Percentiles rank a stretch among this genome's conserved stretches.
Conservation (phyloP, 2,888 invertebrate genomes). For the Tryphoninae sp. region DNA sequence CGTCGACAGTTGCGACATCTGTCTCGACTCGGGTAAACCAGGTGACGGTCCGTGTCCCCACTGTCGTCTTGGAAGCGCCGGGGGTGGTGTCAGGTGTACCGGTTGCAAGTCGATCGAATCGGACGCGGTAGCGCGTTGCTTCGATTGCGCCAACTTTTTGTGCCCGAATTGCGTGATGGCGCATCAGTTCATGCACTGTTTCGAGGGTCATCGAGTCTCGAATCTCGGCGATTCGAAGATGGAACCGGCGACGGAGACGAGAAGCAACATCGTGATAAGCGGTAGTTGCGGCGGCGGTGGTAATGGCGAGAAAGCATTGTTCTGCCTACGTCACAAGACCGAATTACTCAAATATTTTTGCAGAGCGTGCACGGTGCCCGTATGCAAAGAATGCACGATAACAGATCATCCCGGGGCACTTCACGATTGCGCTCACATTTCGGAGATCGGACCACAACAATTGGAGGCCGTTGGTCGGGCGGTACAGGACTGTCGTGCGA, state of each 20-base stretch:
- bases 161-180: slow-evolving; percentile 99
- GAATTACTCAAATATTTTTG: slow-evolving; percentile 97
- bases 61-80: slow-evolving; percentile 83
- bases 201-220: slow-evolving; percentile 96
- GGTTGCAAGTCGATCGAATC: slow-evolving; percentile 98
- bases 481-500: slow-evolving; percentile 92
- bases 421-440: slow-evolving; percentile 94
- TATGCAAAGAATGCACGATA: slow-evolving; percentile 97
- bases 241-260: slow-evolving; percentile 76
- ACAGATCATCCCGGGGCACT: slow-evolving; percentile 91
- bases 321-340: slow-evolving; percentile 94
- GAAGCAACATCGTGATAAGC: slow-evolving; percentile 68
- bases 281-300: slow-evolving; percentile 45
- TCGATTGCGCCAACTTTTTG: slow-evolving; percentile 97
- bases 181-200: slow-evolving; percentile 99
- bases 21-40: slow-evolving; percentile 78
- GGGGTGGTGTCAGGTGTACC: slow-evolving; percentile 90
- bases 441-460: slow-evolving; percentile 91
- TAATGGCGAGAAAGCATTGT: slow-evolving; percentile 86
- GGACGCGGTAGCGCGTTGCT: slow-evolving; percentile 97
- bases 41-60: slow-evolving; percentile 79
- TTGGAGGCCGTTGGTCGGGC: slow-evolving; percentile 91
- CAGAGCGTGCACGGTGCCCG: slow-evolving; percentile 94
- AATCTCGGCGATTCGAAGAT: slow-evolving; percentile 87
- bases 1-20: slow-evolving; percentile 81